Evolutionary conservation across 2,797 vertebrate species (phyloP).

Genomic region (Otolemur crassicaudatus): DNA sequence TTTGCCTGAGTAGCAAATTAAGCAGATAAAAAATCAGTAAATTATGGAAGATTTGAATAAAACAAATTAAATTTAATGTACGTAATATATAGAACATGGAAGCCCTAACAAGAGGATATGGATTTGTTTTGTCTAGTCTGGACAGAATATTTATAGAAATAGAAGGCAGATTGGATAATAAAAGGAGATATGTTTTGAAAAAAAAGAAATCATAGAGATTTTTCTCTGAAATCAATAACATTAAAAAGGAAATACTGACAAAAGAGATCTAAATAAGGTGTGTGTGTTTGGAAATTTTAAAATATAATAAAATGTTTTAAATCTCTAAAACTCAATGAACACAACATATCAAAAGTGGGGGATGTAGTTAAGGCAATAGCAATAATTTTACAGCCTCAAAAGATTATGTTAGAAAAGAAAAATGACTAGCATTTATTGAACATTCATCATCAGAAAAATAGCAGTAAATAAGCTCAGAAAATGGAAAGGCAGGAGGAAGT

Average conservation of each 20-base stretch:
- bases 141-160: background rate
- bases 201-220: background rate
- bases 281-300: slow-evolving; percentile 21
- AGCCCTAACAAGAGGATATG: background rate
- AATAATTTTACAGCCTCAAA: background rate
- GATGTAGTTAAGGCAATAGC: background rate
- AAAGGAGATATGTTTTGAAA: background rate
- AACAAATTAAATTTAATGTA: background rate
- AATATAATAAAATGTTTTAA: slow-evolving; percentile 19
- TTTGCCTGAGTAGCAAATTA: background rate
- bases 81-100: background rate
- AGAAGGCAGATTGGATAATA: background rate
- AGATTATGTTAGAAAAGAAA: background rate
- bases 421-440: background rate
- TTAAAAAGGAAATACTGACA: background rate
- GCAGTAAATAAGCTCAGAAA: background rate
- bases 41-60: background rate
- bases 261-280: background rate
- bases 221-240: background rate
- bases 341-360: background rate
- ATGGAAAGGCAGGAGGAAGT: background rate
- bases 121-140: background rate
- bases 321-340: background rate
- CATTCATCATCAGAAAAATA: background rate
- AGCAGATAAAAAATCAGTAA: slow-evolving; percentile 26